Evolutionary conservation across 2,888 invertebrate species (phyloP).

Genomic region (Metellina segmentata): DNA sequence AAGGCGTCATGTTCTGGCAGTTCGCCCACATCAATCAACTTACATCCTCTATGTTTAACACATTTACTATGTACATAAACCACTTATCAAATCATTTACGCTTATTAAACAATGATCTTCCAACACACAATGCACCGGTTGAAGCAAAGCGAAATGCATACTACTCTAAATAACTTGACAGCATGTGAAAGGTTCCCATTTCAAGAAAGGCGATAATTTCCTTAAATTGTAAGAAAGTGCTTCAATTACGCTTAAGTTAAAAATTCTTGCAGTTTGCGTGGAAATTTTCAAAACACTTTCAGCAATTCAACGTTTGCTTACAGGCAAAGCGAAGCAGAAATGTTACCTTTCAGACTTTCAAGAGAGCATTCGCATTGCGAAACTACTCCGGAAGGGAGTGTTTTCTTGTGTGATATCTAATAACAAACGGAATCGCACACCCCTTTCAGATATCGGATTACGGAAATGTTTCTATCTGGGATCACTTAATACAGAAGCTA

Average conservation of each 20-base stretch:
- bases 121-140: too few relatives aligned
- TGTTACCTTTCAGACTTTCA: too few relatives aligned
- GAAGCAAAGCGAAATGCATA: neutral
- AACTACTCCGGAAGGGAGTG: too few relatives aligned
- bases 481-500: too few relatives aligned
- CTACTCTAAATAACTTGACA: neutral
- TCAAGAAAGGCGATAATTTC: neutral
- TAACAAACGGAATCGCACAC: constrained; percentile 14
- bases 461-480: neutral
- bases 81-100: neutral
- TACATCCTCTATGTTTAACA: constrained; percentile 2
- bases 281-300: too few relatives aligned
- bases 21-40: constrained; percentile 1
- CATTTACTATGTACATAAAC: neutral
- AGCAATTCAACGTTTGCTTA: too few relatives aligned
- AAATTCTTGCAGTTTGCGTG: too few relatives aligned
- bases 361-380: too few relatives aligned
- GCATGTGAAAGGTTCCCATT: neutral
- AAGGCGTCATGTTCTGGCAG: neutral
- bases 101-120: neutral
- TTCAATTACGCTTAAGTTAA: too few relatives aligned
- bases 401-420: neutral
- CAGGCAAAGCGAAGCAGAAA: too few relatives aligned
- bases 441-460: neutral
- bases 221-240: neutral